Conservation (phyloP, 2,888 invertebrate species). For the Arrhopalites spinosus region DNA sequence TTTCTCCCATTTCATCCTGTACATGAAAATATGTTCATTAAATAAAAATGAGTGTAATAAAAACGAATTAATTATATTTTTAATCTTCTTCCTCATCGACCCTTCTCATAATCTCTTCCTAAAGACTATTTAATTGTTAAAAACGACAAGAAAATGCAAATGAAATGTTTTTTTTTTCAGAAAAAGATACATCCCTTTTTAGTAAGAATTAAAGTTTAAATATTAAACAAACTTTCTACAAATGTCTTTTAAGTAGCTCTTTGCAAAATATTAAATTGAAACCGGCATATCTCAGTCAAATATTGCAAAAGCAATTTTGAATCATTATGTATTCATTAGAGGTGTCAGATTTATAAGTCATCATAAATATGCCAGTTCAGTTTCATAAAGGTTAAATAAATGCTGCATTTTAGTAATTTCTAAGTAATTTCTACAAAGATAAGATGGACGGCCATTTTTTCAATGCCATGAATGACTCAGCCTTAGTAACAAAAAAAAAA, state of each 20-base stretch:
- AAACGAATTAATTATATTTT: not conserved
- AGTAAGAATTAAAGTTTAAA: not conserved
- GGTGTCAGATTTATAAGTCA: slow-evolving; percentile 15
- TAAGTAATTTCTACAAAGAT: not conserved
- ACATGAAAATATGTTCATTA: too few species aligned
- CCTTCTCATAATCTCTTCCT: not conserved
- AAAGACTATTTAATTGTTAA: too few species aligned
- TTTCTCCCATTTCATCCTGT: slow-evolving; percentile 39
- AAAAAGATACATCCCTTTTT: too few species aligned
- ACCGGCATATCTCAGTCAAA: slow-evolving; percentile 10
- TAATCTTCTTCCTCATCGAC: not conserved
- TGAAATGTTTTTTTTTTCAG: too few species aligned
- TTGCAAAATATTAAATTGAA: not conserved
- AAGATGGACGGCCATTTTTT: too few species aligned
- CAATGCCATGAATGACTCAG: too few species aligned
- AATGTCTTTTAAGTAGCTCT: not conserved
- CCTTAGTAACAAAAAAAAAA: not conserved
- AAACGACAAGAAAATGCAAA: too few species aligned
- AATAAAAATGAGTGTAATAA: too few species aligned
- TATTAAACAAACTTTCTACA: not conserved
- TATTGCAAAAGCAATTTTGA: slow-evolving; percentile 5
- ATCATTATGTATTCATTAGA: slow-evolving; percentile 10
- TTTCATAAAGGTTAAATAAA: not conserved
- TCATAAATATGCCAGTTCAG: not conserved
- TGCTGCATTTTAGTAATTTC: not conserved